These are phyloP conservation scores for Scolopax mira DNA, from an alignment of 2,113 vertebrate species.

Conservation along the genomic window DNA sequence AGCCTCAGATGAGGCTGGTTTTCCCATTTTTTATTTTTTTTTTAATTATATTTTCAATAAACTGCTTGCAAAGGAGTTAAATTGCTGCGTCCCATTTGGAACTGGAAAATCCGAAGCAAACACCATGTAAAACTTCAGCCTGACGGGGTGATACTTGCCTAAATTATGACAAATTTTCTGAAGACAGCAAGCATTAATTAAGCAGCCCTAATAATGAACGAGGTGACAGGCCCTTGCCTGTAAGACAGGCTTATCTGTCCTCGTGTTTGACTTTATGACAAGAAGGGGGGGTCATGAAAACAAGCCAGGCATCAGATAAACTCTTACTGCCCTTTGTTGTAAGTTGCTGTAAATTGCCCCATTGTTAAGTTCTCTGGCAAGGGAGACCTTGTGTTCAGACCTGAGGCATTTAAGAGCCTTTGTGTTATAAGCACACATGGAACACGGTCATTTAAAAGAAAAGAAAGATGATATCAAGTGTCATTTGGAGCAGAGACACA, in stretches of 20 bases:
- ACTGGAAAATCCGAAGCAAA: neutral
- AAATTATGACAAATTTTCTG: neutral
- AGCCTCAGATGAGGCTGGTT: neutral
- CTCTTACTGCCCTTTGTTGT: neutral
- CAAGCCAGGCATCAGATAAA: neutral
- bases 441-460: neutral
- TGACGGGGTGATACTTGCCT: neutral
- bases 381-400: neutral
- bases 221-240: neutral
- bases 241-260: neutral
- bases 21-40: neutral
- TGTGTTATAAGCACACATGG: neutral
- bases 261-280: neutral
- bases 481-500: neutral
- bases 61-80: neutral
- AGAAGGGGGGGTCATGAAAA: neutral
- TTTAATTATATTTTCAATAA: neutral
- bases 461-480: neutral
- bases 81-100: neutral
- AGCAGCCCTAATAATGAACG: neutral
- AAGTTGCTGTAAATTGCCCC: too few species aligned
- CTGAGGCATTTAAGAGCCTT: neutral
- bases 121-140: neutral
- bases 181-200: neutral
- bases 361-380: neutral